phyloP scores from a whole-genome alignment of 2,797 vertebrate genomes.

The Enteromius mattozi region DNA sequence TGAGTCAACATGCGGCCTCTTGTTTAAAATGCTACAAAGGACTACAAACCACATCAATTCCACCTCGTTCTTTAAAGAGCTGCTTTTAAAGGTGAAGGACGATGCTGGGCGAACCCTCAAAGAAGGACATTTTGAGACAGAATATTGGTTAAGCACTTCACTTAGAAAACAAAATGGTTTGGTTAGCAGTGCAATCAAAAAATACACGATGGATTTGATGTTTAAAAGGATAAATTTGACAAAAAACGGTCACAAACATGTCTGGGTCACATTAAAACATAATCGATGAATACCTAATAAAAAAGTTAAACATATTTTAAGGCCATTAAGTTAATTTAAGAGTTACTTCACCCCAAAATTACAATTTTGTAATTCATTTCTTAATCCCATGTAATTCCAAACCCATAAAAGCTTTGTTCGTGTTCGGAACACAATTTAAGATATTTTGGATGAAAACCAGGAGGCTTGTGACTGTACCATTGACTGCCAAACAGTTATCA shows the following conservation, averaged over 20 bases:
- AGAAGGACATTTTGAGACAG: not conserved
- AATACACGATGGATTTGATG: not conserved
- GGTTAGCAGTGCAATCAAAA: not conserved
- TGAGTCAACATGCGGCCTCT: not conserved
- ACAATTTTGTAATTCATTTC: too few species aligned
- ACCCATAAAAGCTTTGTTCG: too few species aligned
- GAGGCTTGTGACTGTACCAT: too few species aligned
- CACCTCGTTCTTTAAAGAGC: not conserved
- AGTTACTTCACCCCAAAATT: too few species aligned
- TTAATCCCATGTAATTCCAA: too few species aligned
- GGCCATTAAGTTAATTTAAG: not conserved
- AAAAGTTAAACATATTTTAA: not conserved
- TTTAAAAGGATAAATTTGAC: not conserved
- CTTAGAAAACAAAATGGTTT: not conserved
- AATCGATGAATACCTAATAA: not conserved
- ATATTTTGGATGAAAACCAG: too few species aligned
- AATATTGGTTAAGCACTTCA: not conserved
- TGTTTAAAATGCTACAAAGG: not conserved
- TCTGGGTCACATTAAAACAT: not conserved
- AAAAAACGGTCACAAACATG: not conserved
- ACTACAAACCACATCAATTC: not conserved
- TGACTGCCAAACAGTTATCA: too few species aligned
- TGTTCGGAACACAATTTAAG: too few species aligned
- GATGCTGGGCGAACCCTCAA: fast-evolving
- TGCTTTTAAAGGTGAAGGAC: not conserved